Evolutionary conservation across 35 echinoderm and acorn worm genomes (phyloP).

Genomic region (Nesometra sesokonis): DNA sequence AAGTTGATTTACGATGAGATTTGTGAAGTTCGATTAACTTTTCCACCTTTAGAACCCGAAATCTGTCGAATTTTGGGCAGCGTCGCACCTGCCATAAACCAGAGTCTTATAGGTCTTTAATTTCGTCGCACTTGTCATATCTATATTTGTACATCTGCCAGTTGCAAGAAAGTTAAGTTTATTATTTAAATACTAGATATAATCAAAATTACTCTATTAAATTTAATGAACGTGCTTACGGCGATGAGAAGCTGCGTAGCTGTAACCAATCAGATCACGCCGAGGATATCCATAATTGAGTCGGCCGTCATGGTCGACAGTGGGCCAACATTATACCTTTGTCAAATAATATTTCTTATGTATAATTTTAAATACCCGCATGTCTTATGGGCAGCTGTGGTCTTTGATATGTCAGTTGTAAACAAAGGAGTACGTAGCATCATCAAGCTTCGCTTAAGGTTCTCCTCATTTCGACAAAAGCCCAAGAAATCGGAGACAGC

Average conservation of each 20-base stretch:
- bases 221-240: not conserved
- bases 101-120: not conserved
- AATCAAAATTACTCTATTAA: not conserved
- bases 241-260: not conserved
- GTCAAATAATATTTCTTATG: not conserved
- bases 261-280: not conserved
- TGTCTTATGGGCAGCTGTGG: not conserved
- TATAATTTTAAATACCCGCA: not conserved
- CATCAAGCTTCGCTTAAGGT: not conserved
- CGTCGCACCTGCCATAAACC: not conserved
- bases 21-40: not conserved
- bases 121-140: not conserved
- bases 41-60: not conserved
- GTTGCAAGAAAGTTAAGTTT: not conserved
- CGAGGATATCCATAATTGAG: not conserved
- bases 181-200: not conserved
- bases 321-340: not conserved
- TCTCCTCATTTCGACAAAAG: not conserved
- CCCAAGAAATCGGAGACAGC: not conserved
- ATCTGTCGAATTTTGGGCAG: not conserved
- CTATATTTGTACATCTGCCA: not conserved
- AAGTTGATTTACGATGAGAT: not conserved
- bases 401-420: not conserved
- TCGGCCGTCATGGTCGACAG: not conserved
- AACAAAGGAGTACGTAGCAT: not conserved